Evolutionary conservation across 1,140 invertebrate species (phyloP).

Genomic region (Cheumatopsyche charites): DNA sequence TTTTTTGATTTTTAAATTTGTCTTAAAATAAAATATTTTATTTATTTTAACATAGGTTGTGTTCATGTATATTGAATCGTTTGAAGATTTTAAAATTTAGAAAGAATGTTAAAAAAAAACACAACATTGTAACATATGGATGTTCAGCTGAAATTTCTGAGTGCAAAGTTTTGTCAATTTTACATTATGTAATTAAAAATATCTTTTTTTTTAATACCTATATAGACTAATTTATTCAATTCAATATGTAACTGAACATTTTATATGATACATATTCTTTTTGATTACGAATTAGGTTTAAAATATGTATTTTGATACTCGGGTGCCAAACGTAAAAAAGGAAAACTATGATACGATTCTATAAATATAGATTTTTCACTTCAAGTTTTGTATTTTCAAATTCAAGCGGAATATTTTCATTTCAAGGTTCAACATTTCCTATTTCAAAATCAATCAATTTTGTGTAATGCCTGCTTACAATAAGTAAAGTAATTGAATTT

Average conservation of each 20-base stretch:
- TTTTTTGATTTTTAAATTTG: conserved; percentile 11
- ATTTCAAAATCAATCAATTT: too few relatives aligned
- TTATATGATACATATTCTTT: conserved; percentile 24
- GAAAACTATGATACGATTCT: not conserved
- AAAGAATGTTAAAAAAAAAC: too few relatives aligned
- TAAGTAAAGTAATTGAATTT: too few relatives aligned
- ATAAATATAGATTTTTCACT: too few relatives aligned
- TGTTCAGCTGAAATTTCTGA: not conserved
- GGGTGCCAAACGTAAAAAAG: conserved; percentile 48
- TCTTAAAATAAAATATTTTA: conserved; percentile 20
- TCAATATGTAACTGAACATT: not conserved
- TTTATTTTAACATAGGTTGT: conserved; percentile 22
- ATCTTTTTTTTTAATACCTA: not conserved
- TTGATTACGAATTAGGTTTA: conserved; percentile 34
- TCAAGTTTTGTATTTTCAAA: too few relatives aligned
- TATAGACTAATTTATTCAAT: too few relatives aligned
- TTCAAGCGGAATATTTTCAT: too few relatives aligned
- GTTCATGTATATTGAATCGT: conserved; percentile 8
- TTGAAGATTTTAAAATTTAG: too few relatives aligned
- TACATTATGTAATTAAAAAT: not conserved
- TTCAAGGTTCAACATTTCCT: too few relatives aligned
- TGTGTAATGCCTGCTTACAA: too few relatives aligned
- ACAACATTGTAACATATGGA: too few relatives aligned
- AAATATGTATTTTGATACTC: conserved; percentile 45
- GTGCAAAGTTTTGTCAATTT: too few relatives aligned